These are phyloP conservation scores for Triplophysa yarkandensis DNA, from an alignment of 2,797 vertebrate species.

Conservation along the genomic window DNA sequence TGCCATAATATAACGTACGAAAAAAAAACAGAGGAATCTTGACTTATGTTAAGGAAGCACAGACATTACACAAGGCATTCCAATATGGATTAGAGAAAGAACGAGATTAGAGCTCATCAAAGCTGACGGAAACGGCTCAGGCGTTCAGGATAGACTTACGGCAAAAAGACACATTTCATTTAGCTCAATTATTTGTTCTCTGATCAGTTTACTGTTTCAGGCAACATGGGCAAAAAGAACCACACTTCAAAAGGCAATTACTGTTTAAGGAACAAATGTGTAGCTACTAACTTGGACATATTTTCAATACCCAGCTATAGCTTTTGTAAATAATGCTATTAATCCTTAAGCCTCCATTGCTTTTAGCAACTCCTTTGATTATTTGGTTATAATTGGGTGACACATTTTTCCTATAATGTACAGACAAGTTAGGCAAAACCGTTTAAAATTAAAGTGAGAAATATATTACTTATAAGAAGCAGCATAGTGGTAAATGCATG, in stretches of 20 bases:
- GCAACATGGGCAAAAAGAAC: conserved; percentile 48
- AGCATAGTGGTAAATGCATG: background rate
- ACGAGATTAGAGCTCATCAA: conserved; percentile 47
- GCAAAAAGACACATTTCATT: conserved; percentile 53
- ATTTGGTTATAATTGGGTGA: conserved; percentile 49
- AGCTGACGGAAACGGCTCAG: conserved; percentile 45
- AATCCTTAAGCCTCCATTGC: conserved; percentile 40
- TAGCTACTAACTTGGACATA: conserved; percentile 48
- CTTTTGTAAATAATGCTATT: conserved; percentile 53
- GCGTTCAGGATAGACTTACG: conserved; percentile 48
- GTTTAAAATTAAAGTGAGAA: conserved; percentile 30
- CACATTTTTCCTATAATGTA: conserved; percentile 44
- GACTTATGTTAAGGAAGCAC: conserved; percentile 13
- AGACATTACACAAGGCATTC: conserved; percentile 39
- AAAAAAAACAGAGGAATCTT: background rate
- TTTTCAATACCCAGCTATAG: conserved; percentile 48
- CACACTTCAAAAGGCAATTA: conserved; percentile 55
- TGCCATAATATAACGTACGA: too few relatives aligned
- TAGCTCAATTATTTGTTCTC: conserved; percentile 52
- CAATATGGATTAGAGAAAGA: conserved; percentile 45
- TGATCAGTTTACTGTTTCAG: conserved; percentile 53
- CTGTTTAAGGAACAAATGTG: conserved; percentile 44
- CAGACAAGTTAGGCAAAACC: conserved; percentile 30
- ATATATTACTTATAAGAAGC: background rate
- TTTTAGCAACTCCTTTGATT: conserved; percentile 46